phyloP scores from a whole-genome alignment of 2,888 invertebrate species.

The Diarsia rubi region DNA sequence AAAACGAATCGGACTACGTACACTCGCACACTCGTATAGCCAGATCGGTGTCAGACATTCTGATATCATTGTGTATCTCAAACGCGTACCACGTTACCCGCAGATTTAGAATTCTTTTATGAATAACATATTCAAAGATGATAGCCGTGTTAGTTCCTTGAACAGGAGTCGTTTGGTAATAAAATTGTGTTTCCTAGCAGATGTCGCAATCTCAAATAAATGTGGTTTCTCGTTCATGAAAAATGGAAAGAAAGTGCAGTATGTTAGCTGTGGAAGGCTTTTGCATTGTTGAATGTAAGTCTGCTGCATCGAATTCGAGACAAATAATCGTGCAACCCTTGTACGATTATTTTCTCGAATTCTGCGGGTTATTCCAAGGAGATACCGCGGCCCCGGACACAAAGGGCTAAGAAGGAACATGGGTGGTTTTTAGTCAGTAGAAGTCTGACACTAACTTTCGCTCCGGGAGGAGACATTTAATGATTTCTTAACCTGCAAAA shows the following conservation, averaged over 20 bases:
- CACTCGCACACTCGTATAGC: conserved; percentile 33
- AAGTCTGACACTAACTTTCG: too few relatives aligned
- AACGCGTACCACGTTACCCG: conserved; percentile 45
- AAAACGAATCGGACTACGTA: conserved; percentile 70
- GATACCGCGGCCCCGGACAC: too few relatives aligned
- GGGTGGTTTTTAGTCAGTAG: too few relatives aligned
- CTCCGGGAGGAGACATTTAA: too few relatives aligned
- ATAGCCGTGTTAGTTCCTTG: conserved; percentile 44
- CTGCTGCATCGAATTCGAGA: too few relatives aligned
- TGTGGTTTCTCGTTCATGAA: conserved; percentile 1
- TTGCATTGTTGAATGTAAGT: background rate
- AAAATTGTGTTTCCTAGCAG: conserved; percentile 33
- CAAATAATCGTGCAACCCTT: background rate
- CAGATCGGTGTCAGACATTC: conserved; percentile 60
- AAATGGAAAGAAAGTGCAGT: conserved; percentile 16
- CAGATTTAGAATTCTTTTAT: conserved; percentile 59
- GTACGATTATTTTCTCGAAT: too few relatives aligned
- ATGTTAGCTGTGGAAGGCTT: background rate
- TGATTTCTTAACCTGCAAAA: too few relatives aligned
- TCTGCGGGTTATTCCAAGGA: too few relatives aligned
- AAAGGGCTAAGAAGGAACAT: too few relatives aligned
- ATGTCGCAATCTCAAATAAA: conserved; percentile 23
- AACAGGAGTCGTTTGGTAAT: conserved; percentile 41
- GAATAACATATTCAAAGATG: conserved; percentile 58
- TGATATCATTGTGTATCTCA: conserved; percentile 65